Percentiles rank a stretch among this genome's conserved stretches.
These are phyloP conservation scores for Megatriorchis doriae DNA, from an alignment of 2,113 vertebrate genomes.

Conservation along the genomic window DNA sequence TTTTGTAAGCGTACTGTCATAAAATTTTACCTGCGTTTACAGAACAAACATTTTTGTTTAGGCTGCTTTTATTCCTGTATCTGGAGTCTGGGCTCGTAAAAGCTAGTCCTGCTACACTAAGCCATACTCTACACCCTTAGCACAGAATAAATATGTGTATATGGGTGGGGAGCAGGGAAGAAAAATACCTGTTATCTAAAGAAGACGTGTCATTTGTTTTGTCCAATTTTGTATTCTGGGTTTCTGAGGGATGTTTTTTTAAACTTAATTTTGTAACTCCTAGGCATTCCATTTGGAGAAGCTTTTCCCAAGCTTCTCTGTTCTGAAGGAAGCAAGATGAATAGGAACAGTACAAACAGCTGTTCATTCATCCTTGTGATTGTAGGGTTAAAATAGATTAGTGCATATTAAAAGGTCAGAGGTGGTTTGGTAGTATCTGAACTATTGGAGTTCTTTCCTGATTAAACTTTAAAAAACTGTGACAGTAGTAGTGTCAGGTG, in stretches of 20 bases:
- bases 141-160: not conserved
- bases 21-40: not conserved
- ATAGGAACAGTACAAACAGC: not conserved
- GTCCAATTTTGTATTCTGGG: not conserved
- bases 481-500: not conserved
- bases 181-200: not conserved
- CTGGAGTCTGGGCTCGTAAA: not conserved
- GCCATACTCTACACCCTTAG: not conserved
- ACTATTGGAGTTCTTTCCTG: not conserved
- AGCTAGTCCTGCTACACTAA: not conserved
- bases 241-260: not conserved
- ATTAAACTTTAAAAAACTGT: not conserved
- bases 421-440: not conserved
- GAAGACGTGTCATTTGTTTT: not conserved
- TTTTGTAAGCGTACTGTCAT: not conserved
- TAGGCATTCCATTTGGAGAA: not conserved
- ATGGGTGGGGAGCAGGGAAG: not conserved
- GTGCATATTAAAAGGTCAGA: not conserved
- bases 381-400: not conserved
- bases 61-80: not conserved
- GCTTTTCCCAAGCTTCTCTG: not conserved
- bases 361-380: not conserved
- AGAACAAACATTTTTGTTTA: not conserved
- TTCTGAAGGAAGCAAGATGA: not conserved
- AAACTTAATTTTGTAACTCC: not conserved